Percentiles rank a stretch among this genome's conserved stretches.
Evolutionary conservation across 2,888 invertebrate species (phyloP).

Genomic region (Sarcophaga subvicina): DNA sequence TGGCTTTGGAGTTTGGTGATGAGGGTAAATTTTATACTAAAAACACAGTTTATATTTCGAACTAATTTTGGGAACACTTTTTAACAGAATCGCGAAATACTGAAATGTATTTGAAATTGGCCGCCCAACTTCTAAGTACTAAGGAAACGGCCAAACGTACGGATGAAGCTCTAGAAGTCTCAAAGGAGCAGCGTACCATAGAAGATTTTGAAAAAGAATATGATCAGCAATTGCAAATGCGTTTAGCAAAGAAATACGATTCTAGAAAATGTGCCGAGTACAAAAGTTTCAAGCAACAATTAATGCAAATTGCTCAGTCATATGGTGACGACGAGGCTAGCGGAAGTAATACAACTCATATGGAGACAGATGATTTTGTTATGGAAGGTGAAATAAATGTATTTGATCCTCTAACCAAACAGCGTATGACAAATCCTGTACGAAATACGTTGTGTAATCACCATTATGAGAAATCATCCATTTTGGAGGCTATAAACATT

Average conservation of each 20-base stretch:
- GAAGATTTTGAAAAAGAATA: constrained; percentile 66
- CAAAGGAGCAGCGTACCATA: constrained; percentile 60
- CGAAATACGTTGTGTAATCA: constrained; percentile 83
- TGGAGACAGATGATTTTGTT: constrained; percentile 72
- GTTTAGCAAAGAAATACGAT: constrained; percentile 60
- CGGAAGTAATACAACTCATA: constrained; percentile 33
- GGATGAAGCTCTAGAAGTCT: constrained; percentile 61
- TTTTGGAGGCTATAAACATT: constrained; percentile 81
- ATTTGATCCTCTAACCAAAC: constrained; percentile 83
- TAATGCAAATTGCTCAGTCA: constrained; percentile 63
- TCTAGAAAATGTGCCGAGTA: constrained; percentile 67
- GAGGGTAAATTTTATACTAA: constrained; percentile 68
- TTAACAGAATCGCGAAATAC: constrained; percentile 67
- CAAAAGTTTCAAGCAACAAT: constrained; percentile 68
- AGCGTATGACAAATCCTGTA: constrained; percentile 82
- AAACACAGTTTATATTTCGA: neutral
- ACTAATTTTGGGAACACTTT: neutral
- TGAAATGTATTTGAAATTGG: constrained; percentile 61
- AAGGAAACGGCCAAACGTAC: constrained; percentile 61
- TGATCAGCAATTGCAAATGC: constrained; percentile 33
- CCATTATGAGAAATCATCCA: constrained; percentile 82
- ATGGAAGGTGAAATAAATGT: constrained; percentile 76
- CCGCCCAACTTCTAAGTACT: constrained; percentile 63
- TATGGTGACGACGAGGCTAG: constrained; percentile 12
- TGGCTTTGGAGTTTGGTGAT: constrained; percentile 71